Base-by-base conservation (phyloP, 2,888 invertebrate genomes). In the Eupithecia dodoneata region DNA sequence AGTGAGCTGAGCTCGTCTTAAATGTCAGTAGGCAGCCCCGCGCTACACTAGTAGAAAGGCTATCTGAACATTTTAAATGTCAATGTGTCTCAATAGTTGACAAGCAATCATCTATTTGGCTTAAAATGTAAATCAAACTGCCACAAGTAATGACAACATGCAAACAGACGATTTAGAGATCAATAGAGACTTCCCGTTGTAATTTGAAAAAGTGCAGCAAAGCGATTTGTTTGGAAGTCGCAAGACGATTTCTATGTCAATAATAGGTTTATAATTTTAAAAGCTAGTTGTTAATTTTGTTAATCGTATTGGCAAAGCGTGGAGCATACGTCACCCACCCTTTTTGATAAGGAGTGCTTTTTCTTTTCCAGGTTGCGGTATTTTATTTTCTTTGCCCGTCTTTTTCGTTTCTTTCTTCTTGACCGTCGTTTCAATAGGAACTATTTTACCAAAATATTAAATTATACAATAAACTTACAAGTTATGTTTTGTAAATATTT, bases 321-420 rank as follows among this genome's bases (percentile, higher is more conserved):
- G 10, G 42, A n/a, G 9, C 86, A 87, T 85, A 84, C 81, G 72
- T 73, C 83, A 94, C 94, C 87, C 94, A 95, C 95, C 94, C 93
- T 92, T 94, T 81, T 92, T 94, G 77, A 83, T 82, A 63, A 89
- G 84, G 78, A 92, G 91, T 80, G 87, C 82, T 91, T 92, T 94
- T 83, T 94, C 94, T 88, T 94, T 94, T 77, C 92, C 93, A 42
- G 87, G 73, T 71, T 79, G 78, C 18, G 92, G 91, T 80, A 87
- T 83, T 91, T 90, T 92, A 84, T 92, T 94, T 85, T 94, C 94
- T 88, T 94, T 94, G 77, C 92, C 92, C 65, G 87, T 70, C 82
- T 92, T 94, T 93, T 93, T 94, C 74, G 30, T 87, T 82, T 94
- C 93, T 86, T 90, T 94, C 91, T 93, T 94, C 93, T 92, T 94